These are phyloP conservation scores for Cerastis rubricosa DNA, from an alignment of 2,888 invertebrate species.

Conservation along the genomic window DNA sequence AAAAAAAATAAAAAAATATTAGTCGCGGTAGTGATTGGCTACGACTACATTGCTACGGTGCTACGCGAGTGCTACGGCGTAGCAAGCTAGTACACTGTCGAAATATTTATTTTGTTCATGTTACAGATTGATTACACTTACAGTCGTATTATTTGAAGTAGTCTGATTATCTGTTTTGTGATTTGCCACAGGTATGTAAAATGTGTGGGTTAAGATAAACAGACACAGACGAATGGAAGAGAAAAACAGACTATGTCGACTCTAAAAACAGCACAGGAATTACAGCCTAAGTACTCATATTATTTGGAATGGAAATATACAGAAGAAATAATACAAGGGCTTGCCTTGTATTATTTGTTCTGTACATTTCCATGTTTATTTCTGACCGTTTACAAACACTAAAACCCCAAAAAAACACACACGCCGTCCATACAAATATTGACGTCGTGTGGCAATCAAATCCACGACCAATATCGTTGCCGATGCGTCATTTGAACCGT, in stretches of 20 bases:
- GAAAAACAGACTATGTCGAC: background rate
- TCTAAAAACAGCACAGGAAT: background rate
- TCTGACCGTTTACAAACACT: no score
- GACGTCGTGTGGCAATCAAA: background rate
- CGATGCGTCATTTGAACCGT: background rate
- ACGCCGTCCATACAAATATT: constrained; percentile 10
- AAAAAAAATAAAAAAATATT: no score
- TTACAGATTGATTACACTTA: constrained; percentile 8
- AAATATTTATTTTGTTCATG: background rate
- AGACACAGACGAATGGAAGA: background rate
- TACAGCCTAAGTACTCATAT: background rate
- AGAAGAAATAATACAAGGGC: no score
- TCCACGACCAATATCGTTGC: background rate
- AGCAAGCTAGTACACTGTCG: constrained; percentile 1
- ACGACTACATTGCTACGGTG: background rate
- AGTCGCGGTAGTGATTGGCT: background rate
- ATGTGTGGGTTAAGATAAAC: no score
- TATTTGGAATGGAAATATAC: no score
- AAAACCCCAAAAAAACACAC: background rate
- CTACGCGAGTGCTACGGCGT: constrained; percentile 17
- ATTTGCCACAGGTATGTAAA: background rate
- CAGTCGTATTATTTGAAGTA: background rate
- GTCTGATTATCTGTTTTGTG: no score
- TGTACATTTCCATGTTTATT: background rate
- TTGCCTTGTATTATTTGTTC: background rate